Evolutionary conservation across 1,140 invertebrate genomes (phyloP).

Genomic region (Heterodera carotae): DNA sequence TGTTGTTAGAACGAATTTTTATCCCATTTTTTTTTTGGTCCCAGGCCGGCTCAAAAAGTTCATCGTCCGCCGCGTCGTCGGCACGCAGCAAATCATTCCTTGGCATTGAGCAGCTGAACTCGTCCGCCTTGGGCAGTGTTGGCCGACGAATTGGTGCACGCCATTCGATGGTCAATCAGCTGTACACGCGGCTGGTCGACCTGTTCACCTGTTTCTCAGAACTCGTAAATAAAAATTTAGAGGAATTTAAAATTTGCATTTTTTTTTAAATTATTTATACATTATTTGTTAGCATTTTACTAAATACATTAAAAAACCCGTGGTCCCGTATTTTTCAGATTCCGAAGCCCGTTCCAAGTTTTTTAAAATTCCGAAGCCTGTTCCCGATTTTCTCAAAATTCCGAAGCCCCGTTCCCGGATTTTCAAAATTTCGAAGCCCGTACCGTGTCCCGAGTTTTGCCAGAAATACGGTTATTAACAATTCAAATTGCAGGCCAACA

Average conservation of each 20-base stretch:
- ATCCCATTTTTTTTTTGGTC: constrained; percentile 15
- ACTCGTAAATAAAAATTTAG: constrained; percentile 45
- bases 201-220: constrained; percentile 54
- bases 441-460: no score
- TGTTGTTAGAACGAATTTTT: constrained; percentile 16
- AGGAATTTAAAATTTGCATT: no score
- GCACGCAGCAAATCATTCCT: not conserved
- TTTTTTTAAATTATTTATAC: no score
- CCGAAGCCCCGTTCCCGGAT: no score
- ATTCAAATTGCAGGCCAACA: constrained; percentile 33
- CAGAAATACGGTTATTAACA: no score
- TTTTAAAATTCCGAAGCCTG: no score
- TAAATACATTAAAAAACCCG: no score
- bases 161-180: constrained; percentile 16
- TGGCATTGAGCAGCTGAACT: not conserved
- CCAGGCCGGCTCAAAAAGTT: not conserved
- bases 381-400: no score
- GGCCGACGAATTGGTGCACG: not conserved
- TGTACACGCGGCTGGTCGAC: constrained; percentile 45
- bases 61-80: not conserved
- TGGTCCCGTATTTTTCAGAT: no score
- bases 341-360: no score
- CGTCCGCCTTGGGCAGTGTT: constrained; percentile 33
- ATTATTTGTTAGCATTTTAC: no score
- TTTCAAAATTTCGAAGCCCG: constrained; percentile 5